Evolutionary conservation across 2,113 vertebrate species (phyloP), one percentile per base, ranked within the genome.

Genomic region (Hylia prasina): DNA sequence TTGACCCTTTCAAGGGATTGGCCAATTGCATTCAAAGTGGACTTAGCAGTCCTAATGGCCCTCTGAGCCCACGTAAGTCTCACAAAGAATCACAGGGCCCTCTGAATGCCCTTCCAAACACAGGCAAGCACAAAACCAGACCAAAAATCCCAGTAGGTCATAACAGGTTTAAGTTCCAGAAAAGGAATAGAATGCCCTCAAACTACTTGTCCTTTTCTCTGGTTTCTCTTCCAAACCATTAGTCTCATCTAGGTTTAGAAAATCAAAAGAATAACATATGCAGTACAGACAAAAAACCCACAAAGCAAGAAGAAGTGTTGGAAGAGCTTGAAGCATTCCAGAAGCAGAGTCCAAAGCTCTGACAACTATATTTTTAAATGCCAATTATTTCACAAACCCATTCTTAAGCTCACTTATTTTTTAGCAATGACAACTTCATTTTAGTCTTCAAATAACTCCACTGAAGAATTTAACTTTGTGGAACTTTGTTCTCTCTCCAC

Each of bases 51-150:
- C 11, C 53, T 64, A 17, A 64, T 2, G 5, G 44, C 13, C 27
- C 27, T 64, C 22, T 39, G 44, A 85, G 66, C 17, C 18, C 28
- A 18, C 2, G 0, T 5, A 56, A 85, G 9, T 9, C 61, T 47
- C 40, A 68, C 0, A 1, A 37, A 61, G 50, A 80, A 83, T 69
- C 57, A 65, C 0, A 1, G 7, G 37, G 37, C 15, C 24, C 27
- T 82, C 40, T 42, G 47, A 92, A 63, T 8, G 6, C 15, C 14
- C 47, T 82, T 47, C 50, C 44, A 56, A 82, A 64, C 17, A 37
- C 1, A 6, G 19, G 24, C 16, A 79, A 88, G 9, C n/a, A 68
- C 28, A 53, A 85, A 91, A 64, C 1, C 66, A 71, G 47, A 83
- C 14, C 28, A 87, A 69, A 68, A 89, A 63, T 11, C 16, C 63